Base-by-base conservation (phyloP, 1,140 invertebrate species). In the Aphaenogaster ashmeadi region DNA sequence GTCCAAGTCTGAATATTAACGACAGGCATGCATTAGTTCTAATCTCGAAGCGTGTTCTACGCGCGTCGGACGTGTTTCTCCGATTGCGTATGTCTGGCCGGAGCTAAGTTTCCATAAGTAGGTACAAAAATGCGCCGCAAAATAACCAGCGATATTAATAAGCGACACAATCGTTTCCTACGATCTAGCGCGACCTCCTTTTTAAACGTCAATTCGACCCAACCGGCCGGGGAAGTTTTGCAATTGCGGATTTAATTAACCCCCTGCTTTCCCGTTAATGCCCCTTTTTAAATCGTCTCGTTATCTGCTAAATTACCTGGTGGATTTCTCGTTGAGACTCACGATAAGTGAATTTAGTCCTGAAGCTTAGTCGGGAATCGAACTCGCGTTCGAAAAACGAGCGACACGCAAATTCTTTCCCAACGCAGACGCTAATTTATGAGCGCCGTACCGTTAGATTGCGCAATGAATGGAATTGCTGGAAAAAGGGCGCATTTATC, bases 81-180 rank as follows among this genome's bases (percentile, higher is more conserved):
- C 11, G 64, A 56, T 81, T 81, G 52, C 79, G 64, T 81, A 81
- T 81, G 52, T 56, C 64, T 71, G 79, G 15, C 79, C 79, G 79
- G 79, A 81, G 79, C 79, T 81, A 81, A 71, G 50, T 81, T 81
- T 81, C 79, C 21, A 56, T 69, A 81, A 81, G 50, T 81, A 81
- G 79, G 66, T 36, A 56, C 38, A 81, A 81, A 81, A 81, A 81
- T 81, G 79, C 33, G 11, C 7, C 36, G 36, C 38, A 81, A 81
- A 81, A 81, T 81, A 27, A 71, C 79, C 18, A 33, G 66, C 21
- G 79, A 71, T 71, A 79, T 81, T 81, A 81, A 81, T 71, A 71
- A 81, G 38, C 27, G 66, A 81, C 52, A 81, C 47, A 81, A 81
- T 81, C 79, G 38, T 71, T 81, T 58, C 71, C 50, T 71, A 81